These are phyloP conservation scores for Cyanoramphus novaezelandiae DNA, from an alignment of 2,113 vertebrate species.

Conservation along the genomic window DNA sequence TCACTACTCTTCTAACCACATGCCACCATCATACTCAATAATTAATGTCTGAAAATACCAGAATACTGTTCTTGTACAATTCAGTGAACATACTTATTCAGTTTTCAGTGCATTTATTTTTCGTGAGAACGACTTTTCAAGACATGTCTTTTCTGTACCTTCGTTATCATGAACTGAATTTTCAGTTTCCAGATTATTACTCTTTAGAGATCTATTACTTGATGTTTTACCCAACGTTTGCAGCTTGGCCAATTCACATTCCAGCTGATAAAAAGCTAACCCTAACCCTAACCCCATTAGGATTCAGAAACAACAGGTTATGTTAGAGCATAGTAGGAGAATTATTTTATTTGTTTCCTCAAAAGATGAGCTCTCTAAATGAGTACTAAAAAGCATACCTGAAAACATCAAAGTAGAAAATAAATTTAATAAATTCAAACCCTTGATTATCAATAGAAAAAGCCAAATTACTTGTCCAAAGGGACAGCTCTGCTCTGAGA, in stretches of 20 bases:
- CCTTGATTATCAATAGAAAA: not conserved
- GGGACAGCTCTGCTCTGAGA: not conserved
- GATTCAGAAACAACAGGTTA: not conserved
- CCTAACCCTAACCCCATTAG: too few species aligned
- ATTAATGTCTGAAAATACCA: not conserved
- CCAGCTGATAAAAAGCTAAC: conserved; percentile 73
- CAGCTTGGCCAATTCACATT: conserved; percentile 71
- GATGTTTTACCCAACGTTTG: conserved; percentile 39
- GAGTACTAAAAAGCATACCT: not conserved
- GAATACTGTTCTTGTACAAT: not conserved
- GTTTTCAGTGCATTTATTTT: conserved; percentile 77
- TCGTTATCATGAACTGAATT: conserved; percentile 4
- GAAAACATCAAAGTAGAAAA: not conserved
- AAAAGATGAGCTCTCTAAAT: not conserved
- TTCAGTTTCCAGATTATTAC: not conserved
- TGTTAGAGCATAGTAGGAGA: not conserved
- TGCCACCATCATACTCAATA: not conserved
- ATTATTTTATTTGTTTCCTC: not conserved
- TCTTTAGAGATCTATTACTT: not conserved
- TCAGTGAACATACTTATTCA: conserved; percentile 75
- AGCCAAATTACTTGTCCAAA: not conserved
- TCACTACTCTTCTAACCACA: not conserved
- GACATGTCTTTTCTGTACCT: not conserved
- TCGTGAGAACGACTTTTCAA: conserved; percentile 64
- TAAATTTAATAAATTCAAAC: not conserved